phyloP scores from a whole-genome alignment of 2,113 vertebrate genomes.

The Cyprinodon variegatus region DNA sequence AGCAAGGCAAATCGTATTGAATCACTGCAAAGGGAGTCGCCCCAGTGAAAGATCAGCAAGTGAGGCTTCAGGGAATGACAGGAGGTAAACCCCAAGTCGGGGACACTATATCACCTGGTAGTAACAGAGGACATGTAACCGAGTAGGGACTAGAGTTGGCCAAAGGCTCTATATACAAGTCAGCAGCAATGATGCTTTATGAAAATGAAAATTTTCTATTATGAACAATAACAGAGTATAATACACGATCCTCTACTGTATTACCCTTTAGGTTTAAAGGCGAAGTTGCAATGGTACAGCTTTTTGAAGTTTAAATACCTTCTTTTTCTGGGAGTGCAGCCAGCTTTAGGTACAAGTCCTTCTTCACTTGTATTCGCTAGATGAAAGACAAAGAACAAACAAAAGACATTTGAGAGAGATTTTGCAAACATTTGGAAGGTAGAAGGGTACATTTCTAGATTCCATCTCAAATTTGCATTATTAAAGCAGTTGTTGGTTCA shows the following conservation, averaged over 20 bases:
- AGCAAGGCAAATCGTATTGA: background rate
- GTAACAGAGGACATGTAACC: background rate
- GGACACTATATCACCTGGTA: background rate
- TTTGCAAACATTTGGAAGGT: background rate
- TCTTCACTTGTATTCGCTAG: constrained; percentile 26
- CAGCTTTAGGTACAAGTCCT: constrained; percentile 33
- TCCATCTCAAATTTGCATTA: background rate
- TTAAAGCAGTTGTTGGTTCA: too few relatives aligned
- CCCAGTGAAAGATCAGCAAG: background rate
- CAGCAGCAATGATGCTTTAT: too few relatives aligned
- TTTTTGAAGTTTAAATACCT: constrained; percentile 36
- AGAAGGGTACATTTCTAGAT: background rate
- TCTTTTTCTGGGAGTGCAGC: constrained; percentile 1
- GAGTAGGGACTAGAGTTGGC: too few relatives aligned
- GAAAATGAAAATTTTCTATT: too few relatives aligned
- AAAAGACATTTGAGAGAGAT: background rate
- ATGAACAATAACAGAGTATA: background rate
- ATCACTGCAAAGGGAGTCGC: too few relatives aligned
- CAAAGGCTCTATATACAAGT: too few relatives aligned
- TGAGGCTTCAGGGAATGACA: background rate
- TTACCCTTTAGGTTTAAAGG: too few relatives aligned
- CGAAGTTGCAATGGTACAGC: background rate
- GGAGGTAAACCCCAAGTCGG: background rate
- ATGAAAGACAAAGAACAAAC: background rate
- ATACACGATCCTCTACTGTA: background rate